phyloP scores from a whole-genome alignment of 2,113 vertebrate species.

The Silurus glanis region DNA sequence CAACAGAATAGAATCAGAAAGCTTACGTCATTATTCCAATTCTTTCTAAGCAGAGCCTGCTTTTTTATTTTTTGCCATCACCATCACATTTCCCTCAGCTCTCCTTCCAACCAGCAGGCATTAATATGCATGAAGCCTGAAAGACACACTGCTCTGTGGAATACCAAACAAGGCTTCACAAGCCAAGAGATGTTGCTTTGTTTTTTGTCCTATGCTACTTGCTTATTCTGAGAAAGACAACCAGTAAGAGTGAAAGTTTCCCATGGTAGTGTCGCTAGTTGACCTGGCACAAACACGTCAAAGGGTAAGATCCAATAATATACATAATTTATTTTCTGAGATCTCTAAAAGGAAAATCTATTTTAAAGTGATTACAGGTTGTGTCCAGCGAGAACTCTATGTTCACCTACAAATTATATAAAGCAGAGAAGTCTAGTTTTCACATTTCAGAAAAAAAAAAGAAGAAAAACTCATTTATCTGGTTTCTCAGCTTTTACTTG shows the following conservation, averaged over 20 bases:
- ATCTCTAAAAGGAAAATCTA: not conserved
- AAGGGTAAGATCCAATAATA: not conserved
- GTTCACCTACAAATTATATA: no score
- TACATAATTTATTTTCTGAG: not conserved
- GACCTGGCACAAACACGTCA: not conserved
- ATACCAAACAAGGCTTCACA: constrained; percentile 56
- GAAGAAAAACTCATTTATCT: no score
- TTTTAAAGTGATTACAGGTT: not conserved
- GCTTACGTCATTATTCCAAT: constrained; percentile 31
- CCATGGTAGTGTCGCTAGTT: not conserved
- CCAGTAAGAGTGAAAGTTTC: not conserved
- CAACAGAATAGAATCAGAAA: constrained; percentile 19
- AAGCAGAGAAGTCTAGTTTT: no score
- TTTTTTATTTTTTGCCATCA: constrained; percentile 61
- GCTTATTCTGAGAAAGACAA: not conserved
- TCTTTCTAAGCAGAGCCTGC: constrained; percentile 56
- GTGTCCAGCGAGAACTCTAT: not conserved
- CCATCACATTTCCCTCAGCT: constrained; percentile 39
- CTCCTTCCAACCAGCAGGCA: constrained; percentile 57
- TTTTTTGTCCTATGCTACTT: not conserved
- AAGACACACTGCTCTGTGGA: constrained; percentile 53
- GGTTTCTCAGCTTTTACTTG: no score
- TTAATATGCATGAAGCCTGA: constrained; percentile 65
- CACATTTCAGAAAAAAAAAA: not conserved
- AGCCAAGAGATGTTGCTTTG: not conserved